Base-by-base conservation (phyloP, 2,888 invertebrate genomes). In the Drosophila lacicola region DNA sequence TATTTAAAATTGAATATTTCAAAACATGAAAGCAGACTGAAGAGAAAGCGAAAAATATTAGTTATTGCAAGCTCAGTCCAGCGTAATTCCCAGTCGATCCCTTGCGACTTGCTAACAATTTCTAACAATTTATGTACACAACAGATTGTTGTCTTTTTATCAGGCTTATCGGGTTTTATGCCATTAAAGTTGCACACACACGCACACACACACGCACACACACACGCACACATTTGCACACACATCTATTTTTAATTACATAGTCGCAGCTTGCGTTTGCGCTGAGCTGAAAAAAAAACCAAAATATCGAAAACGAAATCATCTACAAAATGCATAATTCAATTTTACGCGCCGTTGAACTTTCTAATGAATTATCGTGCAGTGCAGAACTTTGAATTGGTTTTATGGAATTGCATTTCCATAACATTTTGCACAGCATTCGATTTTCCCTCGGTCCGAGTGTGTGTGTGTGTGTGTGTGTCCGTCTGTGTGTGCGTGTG, bases 251-350 rank as follows among this genome's bases (percentile, higher is more conserved):
- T 80, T 61, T 70, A 81, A 80, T 80, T 82, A 74, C 63, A 63
- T 54, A 62, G 47, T 44, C 44, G 17, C 21, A 53, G 55, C 39
- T 44, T 53, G 53, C 37, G 54, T 37, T 50, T 55, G 57, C 44
- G 34, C 21, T 47, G 29, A 67, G 17, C 17, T 17, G 17, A 17
- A 17, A 17, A 17, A 78, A 64, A 66, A 65, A 64, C 50, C 49
- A 69, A 71, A 79, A 81, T 77, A 67, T 64, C 64, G 69, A 78
- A 69, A 76, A 61, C 62, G 76, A 82, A 84, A 78, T 84, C 82
- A 80, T 84, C 82, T 74, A 81, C 83, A 78, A 76, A 82, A 81
- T 81, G 78, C 85, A 85, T 83, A 83, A 83, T 85, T 83, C 83
- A 83, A 83, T 83, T 83, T 83, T 83, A 85, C 85, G 85, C 79